These are phyloP conservation scores for Oligia fasciuncula DNA, from an alignment of 2,888 invertebrate genomes.

Conservation along the genomic window DNA sequence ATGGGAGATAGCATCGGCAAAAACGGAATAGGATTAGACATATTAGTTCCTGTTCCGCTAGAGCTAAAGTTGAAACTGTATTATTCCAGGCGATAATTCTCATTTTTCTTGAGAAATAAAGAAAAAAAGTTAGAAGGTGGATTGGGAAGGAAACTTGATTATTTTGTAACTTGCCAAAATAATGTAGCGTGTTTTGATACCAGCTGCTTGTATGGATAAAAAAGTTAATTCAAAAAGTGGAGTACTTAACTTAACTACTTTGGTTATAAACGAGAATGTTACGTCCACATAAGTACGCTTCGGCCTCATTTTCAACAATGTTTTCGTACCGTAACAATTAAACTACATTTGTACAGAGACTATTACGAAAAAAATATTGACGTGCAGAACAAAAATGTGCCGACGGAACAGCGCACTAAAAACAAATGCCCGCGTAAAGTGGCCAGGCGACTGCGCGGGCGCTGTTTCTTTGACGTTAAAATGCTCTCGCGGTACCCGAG, in stretches of 20 bases:
- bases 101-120: conserved; percentile 18
- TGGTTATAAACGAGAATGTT: conserved; percentile 27
- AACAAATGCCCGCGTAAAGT: conserved; percentile 74
- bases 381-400: conserved; percentile 61
- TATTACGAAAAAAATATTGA: conserved; percentile 65
- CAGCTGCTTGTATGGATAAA: conserved; percentile 37
- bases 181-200: conserved; percentile 7
- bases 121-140: background rate
- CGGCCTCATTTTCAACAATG: conserved; percentile 33
- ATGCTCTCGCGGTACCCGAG: conserved; percentile 66
- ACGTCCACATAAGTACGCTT: conserved; percentile 20
- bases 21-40: conserved; percentile 53
- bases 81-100: conserved; percentile 15
- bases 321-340: conserved; percentile 61
- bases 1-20: conserved; percentile 57
- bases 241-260: conserved; percentile 32
- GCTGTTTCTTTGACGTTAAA: conserved; percentile 72
- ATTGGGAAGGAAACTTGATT: background rate
- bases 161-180: conserved; percentile 18
- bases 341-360: conserved; percentile 55
- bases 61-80: conserved; percentile 33
- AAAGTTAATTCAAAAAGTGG: conserved; percentile 48
- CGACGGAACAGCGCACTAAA: conserved; percentile 69
- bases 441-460: conserved; percentile 66
- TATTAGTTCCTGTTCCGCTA: conserved; percentile 42